Conservation (phyloP, 1,140 invertebrate genomes). For the Medauroidea extradentata region DNA sequence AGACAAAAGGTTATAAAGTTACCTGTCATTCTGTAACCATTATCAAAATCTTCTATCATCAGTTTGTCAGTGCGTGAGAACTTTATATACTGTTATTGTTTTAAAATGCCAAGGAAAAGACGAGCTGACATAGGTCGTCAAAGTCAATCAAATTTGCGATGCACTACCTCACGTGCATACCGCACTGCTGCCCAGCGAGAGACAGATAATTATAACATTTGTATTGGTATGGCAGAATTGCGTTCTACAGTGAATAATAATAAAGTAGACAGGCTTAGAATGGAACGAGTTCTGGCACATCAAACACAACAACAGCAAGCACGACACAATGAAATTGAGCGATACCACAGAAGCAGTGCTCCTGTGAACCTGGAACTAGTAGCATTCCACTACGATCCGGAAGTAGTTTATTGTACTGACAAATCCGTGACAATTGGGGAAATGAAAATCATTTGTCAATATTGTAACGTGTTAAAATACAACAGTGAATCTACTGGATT, state of each 20-base stretch:
- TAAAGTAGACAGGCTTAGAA: slow-evolving; percentile 34
- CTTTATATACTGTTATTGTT: too few relatives aligned
- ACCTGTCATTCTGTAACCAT: too few relatives aligned
- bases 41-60: too few relatives aligned
- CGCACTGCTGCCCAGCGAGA: not conserved
- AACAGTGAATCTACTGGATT: slow-evolving; percentile 38
- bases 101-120: slow-evolving; percentile 10
- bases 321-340: slow-evolving; percentile 31
- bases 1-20: too few relatives aligned
- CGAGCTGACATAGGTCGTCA: slow-evolving; percentile 17
- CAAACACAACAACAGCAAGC: slow-evolving; percentile 5
- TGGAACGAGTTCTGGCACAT: slow-evolving; percentile 23
- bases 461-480: slow-evolving; percentile 42
- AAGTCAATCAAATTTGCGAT: slow-evolving; percentile 12
- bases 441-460: slow-evolving; percentile 35
- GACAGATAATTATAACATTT: slow-evolving; percentile 15
- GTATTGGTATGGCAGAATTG: slow-evolving; percentile 26
- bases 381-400: slow-evolving; percentile 36
- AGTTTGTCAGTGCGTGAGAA: too few relatives aligned
- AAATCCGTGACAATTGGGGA: slow-evolving; percentile 30
- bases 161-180: slow-evolving; percentile 13
- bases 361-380: slow-evolving; percentile 23
- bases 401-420: slow-evolving; percentile 37
- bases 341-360: slow-evolving; percentile 10
- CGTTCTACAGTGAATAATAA: slow-evolving; percentile 31